Evolutionary conservation across 2,113 vertebrate species (phyloP).

Genomic region (Lophura nycthemera): DNA sequence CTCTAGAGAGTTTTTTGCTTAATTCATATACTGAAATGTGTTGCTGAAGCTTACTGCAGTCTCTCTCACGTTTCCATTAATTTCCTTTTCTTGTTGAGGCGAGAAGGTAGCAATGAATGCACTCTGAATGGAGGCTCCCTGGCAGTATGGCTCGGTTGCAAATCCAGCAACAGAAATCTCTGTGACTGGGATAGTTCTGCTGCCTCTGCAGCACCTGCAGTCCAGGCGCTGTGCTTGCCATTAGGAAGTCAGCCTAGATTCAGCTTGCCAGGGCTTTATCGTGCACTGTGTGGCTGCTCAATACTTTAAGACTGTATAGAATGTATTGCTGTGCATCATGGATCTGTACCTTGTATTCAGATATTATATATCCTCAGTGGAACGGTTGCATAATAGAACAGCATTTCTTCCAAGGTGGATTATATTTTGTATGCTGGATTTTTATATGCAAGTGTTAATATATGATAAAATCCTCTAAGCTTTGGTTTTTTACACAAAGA

Average conservation of each 20-base stretch:
- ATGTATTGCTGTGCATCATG: background rate
- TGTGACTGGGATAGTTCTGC: background rate
- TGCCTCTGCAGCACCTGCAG: conserved; percentile 15
- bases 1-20: background rate
- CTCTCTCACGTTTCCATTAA: background rate
- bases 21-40: background rate
- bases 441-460: background rate
- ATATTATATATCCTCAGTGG: background rate
- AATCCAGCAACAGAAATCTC: background rate
- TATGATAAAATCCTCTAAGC: background rate
- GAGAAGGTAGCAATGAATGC: background rate
- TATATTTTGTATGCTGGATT: background rate
- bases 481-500: background rate
- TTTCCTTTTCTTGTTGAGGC: background rate
- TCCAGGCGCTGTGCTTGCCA: background rate
- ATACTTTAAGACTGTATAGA: background rate
- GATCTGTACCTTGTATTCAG: background rate
- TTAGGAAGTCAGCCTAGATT: background rate
- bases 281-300: background rate
- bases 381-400: conserved; percentile 40
- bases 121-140: background rate
- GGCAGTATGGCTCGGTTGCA: background rate
- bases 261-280: background rate
- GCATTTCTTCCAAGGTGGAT: background rate
- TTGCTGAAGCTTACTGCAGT: background rate